Evolutionary conservation across 2,797 vertebrate species (phyloP), one percentile per base, ranked within the genome.

Genomic region (Moxostoma hubbsi): DNA sequence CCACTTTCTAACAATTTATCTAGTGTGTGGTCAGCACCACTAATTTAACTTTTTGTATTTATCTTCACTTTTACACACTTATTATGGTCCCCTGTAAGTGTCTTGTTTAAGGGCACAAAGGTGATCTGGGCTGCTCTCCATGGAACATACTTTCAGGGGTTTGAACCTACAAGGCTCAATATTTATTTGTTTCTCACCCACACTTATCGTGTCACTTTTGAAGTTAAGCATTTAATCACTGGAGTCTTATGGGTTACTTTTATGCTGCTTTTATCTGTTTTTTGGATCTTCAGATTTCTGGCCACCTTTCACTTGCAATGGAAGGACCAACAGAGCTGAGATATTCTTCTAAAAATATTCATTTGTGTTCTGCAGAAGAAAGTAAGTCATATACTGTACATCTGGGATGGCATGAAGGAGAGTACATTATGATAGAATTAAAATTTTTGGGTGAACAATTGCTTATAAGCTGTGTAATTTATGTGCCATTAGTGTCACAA

Each of bases 131-230:
- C 36, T 64, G 51, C 49, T 15, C n/a, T 43, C 43, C 61, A 55
- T 55, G 50, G 53, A 46, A 46, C 24, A 9, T 4, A 49, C 11
- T 58, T 46, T 70, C 36, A n/a, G 49, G 57, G 58, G 24, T 62
- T 53, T 78, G 24, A 70, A 63, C 75, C 49, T 70, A 12, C 36
- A 36, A 36, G 36, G 36, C 36, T 36, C 36, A 36, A 36, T 36
- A 36, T 36, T 53, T 18, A 69, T 57, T 9, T 36, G 76, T 62
- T 55, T 78, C 67, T 45, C 46, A 9, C 50, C 58, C 67, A 71
- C 67, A 78, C 55, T 36, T 36, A 36, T 36, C 36, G 4, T 36
- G 4, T 36, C 36, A 5, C 1, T 36, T 36, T 36, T 36, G 36
- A 36, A 36, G 36, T 4, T 36, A 36, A 36, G 36, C 2, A 58